Evolutionary conservation across 2,888 invertebrate species (phyloP).

Genomic region (Nasonia oneida): DNA sequence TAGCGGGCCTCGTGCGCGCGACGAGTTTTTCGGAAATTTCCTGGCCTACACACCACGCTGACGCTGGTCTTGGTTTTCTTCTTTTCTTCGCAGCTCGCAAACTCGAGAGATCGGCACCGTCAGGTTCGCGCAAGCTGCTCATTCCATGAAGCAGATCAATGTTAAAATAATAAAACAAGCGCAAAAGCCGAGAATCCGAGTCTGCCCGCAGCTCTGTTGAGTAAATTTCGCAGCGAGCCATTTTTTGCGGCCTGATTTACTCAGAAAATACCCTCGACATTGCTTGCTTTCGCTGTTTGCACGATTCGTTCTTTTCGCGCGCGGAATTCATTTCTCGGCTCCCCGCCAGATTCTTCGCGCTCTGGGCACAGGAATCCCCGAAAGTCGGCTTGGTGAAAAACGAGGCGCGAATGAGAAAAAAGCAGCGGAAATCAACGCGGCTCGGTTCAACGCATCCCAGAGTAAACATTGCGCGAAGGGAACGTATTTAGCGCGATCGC

Average conservation of each 20-base stretch:
- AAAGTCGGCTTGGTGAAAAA: background rate
- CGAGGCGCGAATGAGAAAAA: background rate
- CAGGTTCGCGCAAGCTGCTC: background rate
- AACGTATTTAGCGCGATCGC: conserved; percentile 10
- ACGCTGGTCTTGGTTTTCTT: too few relatives aligned
- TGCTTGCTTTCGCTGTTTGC: background rate
- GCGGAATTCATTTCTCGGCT: too few relatives aligned
- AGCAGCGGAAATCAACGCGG: too few relatives aligned
- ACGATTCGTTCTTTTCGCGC: background rate
- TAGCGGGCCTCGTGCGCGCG: too few relatives aligned
- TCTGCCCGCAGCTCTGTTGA: background rate
- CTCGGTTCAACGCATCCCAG: conserved; percentile 25
- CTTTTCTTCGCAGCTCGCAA: too few relatives aligned
- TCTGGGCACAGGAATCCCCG: background rate
- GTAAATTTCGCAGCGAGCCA: background rate
- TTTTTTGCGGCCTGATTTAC: background rate
- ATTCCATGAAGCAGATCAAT: background rate
- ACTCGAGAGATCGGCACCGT: too few relatives aligned
- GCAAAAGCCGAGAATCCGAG: background rate
- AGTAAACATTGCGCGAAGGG: conserved; percentile 33
- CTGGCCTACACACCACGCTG: too few relatives aligned
- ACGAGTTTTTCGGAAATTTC: too few relatives aligned
- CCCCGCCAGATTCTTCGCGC: too few relatives aligned
- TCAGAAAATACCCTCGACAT: background rate
- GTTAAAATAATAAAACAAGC: background rate